phyloP scores from a whole-genome alignment of 1,140 invertebrate genomes.

The Melitaea cinxia region DNA sequence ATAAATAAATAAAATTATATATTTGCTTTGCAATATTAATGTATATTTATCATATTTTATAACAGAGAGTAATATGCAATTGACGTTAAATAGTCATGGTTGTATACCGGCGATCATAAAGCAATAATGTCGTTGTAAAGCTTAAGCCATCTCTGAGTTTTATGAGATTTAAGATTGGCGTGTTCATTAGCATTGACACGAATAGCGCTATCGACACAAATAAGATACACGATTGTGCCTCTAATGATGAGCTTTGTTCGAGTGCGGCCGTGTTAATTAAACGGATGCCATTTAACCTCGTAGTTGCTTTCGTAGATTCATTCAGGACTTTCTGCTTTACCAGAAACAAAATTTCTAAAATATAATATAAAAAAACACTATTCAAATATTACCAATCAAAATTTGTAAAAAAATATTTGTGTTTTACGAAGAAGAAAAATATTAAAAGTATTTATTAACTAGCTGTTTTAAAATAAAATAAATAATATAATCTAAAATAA shows the following conservation, averaged over 20 bases:
- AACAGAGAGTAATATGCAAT: neutral
- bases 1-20: too few species aligned
- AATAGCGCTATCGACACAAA: conserved; percentile 60
- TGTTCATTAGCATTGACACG: conserved; percentile 70
- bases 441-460: too few species aligned
- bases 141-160: conserved; percentile 37
- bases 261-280: conserved; percentile 50
- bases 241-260: conserved; percentile 53
- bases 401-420: neutral
- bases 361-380: neutral
- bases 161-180: conserved; percentile 60
- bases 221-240: conserved; percentile 52
- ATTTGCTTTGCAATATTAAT: too few species aligned
- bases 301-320: conserved; percentile 20
- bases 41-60: too few species aligned
- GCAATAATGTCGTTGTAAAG: conserved; percentile 24
- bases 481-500: too few species aligned
- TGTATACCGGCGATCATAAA: conserved; percentile 21
- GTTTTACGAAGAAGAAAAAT: too few species aligned
- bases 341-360: conserved; percentile 6
- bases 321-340: conserved; percentile 13
- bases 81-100: neutral
- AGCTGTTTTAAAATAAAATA: too few species aligned
- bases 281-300: conserved; percentile 45
- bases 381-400: neutral